A percentile compares a stretch with the other conserved stretches of the same genome.
Evolutionary conservation across 2,113 vertebrate species (phyloP).

Genomic region (Rhinoderma darwinii): DNA sequence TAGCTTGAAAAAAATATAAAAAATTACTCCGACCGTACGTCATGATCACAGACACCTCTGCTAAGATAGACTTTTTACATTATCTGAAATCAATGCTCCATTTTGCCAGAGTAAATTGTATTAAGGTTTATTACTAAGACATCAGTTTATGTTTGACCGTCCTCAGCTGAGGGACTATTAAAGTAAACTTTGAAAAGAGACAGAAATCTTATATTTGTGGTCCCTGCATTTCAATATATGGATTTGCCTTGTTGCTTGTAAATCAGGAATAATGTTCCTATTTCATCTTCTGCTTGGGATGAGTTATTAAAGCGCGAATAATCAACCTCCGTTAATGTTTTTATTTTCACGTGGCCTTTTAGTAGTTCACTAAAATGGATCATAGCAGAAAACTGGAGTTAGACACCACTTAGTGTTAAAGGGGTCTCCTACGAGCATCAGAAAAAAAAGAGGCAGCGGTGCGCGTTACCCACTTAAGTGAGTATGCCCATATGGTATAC

Average conservation of each 20-base stretch:
- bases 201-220: conserved; percentile 43
- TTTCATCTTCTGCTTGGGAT: neutral
- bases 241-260: neutral
- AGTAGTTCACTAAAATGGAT: conserved; percentile 25
- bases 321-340: conserved; percentile 6
- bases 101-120: conserved; percentile 49
- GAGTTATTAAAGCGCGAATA: neutral
- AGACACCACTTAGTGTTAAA: neutral
- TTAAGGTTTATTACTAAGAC: conserved; percentile 40
- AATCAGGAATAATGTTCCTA: conserved; percentile 2
- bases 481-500: neutral
- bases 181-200: conserved; percentile 12
- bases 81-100: conserved; percentile 51
- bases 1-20: neutral
- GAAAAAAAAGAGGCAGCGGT: too few relatives aligned
- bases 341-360: neutral
- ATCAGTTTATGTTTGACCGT: conserved; percentile 18
- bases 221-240: neutral
- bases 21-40: neutral
- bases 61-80: conserved; percentile 24
- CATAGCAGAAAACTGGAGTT: neutral
- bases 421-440: too few relatives aligned
- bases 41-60: neutral
- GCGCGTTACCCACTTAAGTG: neutral
- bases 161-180: conserved; percentile 14